Evolutionary conservation across 2,797 vertebrate species (phyloP).

Genomic region (Rhabdomys pumilio): DNA sequence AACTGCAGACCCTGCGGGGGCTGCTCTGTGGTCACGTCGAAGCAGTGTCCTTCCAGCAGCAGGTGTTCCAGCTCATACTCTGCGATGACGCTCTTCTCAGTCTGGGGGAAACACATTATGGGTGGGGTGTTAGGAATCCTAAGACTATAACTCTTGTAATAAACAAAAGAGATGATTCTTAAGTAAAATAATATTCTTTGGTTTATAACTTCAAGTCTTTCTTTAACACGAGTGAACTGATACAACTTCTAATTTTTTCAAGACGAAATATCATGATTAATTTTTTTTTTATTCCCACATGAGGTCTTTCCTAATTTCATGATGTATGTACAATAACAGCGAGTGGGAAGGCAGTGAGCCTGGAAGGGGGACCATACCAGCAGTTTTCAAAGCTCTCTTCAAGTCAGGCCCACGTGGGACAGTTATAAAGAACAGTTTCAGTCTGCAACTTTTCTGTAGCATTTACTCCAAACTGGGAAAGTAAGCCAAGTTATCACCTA

Average conservation of each 20-base stretch:
- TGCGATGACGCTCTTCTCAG: conserved; percentile 92
- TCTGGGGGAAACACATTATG: conserved; percentile 87
- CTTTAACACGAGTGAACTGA: background rate
- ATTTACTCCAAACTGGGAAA: background rate
- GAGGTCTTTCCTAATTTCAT: background rate
- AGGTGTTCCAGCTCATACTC: conserved; percentile 97
- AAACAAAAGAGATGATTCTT: background rate
- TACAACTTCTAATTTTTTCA: background rate
- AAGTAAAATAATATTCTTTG: background rate
- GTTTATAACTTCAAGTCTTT: conserved; percentile 31
- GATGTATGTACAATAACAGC: too few species aligned
- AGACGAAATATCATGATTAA: background rate
- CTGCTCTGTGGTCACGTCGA: conserved; percentile 94
- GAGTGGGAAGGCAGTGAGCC: background rate
- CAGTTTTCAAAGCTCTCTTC: background rate
- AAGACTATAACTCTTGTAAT: background rate
- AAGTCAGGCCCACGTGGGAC: background rate
- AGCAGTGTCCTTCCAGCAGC: conserved; percentile 97
- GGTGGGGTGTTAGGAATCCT: conserved; percentile 3
- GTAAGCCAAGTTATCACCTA: background rate
- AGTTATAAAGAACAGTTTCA: background rate
- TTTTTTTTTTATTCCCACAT: background rate
- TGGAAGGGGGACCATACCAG: accelerated
- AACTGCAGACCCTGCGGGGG: conserved; percentile 97
- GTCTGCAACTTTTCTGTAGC: background rate